These are phyloP conservation scores for Criorhina ranunculi DNA, from an alignment of 2,888 invertebrate genomes.

Conservation along the genomic window DNA sequence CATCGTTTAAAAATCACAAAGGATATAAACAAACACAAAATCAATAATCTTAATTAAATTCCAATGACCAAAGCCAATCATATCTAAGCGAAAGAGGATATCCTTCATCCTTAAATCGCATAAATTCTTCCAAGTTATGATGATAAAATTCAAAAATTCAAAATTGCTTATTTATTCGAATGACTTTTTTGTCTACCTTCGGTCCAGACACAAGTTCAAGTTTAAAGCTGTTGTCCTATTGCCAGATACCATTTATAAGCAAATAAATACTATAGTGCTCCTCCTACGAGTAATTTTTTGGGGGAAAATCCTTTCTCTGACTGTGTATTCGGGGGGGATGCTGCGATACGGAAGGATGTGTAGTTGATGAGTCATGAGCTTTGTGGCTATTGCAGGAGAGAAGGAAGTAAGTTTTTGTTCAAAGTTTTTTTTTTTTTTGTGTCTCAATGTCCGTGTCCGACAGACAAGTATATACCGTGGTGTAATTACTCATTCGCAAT, in stretches of 20 bases:
- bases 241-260: constrained; percentile 43
- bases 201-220: constrained; percentile 54
- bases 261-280: constrained; percentile 29
- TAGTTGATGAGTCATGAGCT: constrained; percentile 57
- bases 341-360: constrained; percentile 54
- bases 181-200: constrained; percentile 14
- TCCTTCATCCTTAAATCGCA: background rate
- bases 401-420: constrained; percentile 30
- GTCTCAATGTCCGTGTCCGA: constrained; percentile 29
- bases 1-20: background rate
- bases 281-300: constrained; percentile 7
- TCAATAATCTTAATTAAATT: constrained; percentile 11
- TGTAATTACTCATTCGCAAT: constrained; percentile 61
- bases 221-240: constrained; percentile 41
- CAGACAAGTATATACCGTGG: constrained; percentile 40
- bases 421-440: constrained; percentile 26
- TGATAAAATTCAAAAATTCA: constrained; percentile 24
- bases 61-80: constrained; percentile 13
- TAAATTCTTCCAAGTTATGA: background rate
- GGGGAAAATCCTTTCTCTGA: constrained; percentile 44
- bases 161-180: constrained; percentile 40
- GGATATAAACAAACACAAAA: background rate
- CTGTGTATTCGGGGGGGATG: constrained; percentile 42
- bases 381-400: constrained; percentile 7
- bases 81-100: constrained; percentile 10